Base-by-base conservation (phyloP, 2,113 vertebrate species). In the Megatriorchis doriae region DNA sequence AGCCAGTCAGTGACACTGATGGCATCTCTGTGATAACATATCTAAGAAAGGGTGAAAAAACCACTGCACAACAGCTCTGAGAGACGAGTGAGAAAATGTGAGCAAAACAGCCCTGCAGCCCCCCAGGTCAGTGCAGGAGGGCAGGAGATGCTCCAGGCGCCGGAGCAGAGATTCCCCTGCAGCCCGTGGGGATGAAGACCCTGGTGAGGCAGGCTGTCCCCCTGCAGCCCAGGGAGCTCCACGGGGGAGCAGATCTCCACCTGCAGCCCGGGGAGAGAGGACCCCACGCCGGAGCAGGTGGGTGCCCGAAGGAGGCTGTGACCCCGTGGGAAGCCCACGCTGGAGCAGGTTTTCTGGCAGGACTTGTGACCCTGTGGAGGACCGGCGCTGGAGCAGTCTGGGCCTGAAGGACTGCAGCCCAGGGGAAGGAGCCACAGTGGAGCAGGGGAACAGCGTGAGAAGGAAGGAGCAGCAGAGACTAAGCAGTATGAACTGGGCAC, bases 391-490 rank as follows among this genome's bases (percentile, higher is more conserved):
- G 9, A 71, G 5, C 14, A 63, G 42, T 48, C 40, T 40, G 40
- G 5, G 40, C 40, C 40, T 58, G 25, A 66, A 85, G 73, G 52
- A 67, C 34, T 40, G 7, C 13, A 74, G 16, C 20, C 45, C 1
- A 0, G 74, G 38, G 20, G 25, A 59, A 61, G 25, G 23, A 67
- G 6, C 1, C 15, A 17, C 4, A 0, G 2, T 65, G 32, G 19
- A 65, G 7, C 8, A 70, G 13, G 3, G 8, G 15, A 78, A 65
- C 26, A 65, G 17, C 1, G 1, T 32, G 32, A 81, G 26, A 11
- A 63, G 47, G 45, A 73, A 83, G 47, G 10, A 77, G 5, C 8
- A 75, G 26, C 9, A 71, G 25, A 88, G 7, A 63, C 8, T 20
- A 52, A 71, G 8, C 11, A 52, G 42, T 78, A 13, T 18, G 11